Base-by-base conservation (phyloP, 2,888 invertebrate genomes). In the Thelaira solivaga region DNA sequence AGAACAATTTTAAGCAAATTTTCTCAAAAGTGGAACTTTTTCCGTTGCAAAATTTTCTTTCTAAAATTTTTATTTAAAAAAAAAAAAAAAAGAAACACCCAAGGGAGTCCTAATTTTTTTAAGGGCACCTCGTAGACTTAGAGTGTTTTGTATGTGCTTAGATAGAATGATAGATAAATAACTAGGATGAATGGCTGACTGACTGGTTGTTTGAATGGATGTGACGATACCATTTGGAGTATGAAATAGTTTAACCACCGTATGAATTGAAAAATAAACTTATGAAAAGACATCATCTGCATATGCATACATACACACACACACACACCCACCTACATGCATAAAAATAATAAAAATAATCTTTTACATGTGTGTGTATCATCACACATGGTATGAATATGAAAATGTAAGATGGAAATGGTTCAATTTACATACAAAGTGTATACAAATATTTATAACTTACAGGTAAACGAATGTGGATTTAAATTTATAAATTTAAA, bases 221-320 rank as follows among this genome's bases (percentile, higher is more conserved):
- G 64, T 72, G 47, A 72, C 71, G 76, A 67, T 76, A 62, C 43
- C 57, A 71, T 76, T 75, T 76, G 76, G 62, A 68, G 76, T 76
- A 79, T 76, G 72, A 79, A 76, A 79, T 79, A 79, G 76, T 78
- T 78, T 78, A 78, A 78, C 78, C 74, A 71, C 78, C 78, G 79
- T 76, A 76, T 68, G 79, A 79, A 79, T 79, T 72, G 76, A 71
- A 79, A 76, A 76, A 72, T 62, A 72, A 76, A 72, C 71, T 75
- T 76, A 72, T 76, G 67, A 76, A 72, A 67, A 68, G 76, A 62
- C 59, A 64, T 36, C 41, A 20, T 29, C 3, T 3, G 22, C 13
- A 47, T 20, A 49, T 8, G 2, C 31, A 55, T 3, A 16, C 22
- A 39, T 8, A 4, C 8, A 24, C 6, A 24, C 13, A 41, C 16